Percentiles rank a stretch among this genome's conserved stretches.
Evolutionary conservation across 2,888 invertebrate genomes (phyloP).

Genomic region (Pristionchus mayeri): DNA sequence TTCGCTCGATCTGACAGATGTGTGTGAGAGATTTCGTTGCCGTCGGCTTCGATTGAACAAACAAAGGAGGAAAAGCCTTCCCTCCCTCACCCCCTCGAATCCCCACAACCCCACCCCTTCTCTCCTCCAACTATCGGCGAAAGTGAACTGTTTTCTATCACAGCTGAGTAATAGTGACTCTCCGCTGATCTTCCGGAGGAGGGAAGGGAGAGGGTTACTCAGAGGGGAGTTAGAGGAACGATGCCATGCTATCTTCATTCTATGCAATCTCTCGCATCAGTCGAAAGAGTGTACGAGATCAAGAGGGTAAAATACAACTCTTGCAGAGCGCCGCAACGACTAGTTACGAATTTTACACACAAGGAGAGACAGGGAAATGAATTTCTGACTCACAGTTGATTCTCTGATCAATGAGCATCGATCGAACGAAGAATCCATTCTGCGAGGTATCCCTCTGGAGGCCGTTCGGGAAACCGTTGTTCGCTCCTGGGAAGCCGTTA

Average conservation of each 20-base stretch:
- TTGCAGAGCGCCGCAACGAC: no score
- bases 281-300: neutral
- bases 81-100: constrained; percentile 2
- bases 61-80: constrained; percentile 30
- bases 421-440: constrained; percentile 53
- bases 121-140: neutral
- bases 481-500: no score
- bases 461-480: neutral
- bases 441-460: constrained; percentile 35
- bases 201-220: neutral
- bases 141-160: constrained; percentile 10
- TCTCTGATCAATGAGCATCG: constrained; percentile 59
- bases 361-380: neutral
- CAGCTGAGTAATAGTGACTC: neutral
- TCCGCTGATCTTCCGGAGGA: neutral
- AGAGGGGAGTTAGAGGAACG: no score
- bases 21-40: constrained; percentile 11
- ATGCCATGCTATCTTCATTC: no score
- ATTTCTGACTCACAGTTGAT: constrained; percentile 61
- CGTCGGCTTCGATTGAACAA: constrained; percentile 27
- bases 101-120: neutral
- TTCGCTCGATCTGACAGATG: neutral
- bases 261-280: neutral
- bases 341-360: neutral
- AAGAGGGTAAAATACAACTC: no score